Percentiles rank a stretch among this genome's conserved stretches.
phyloP scores from a whole-genome alignment of 2,113 vertebrate genomes.

The Rhombomys opimus region DNA sequence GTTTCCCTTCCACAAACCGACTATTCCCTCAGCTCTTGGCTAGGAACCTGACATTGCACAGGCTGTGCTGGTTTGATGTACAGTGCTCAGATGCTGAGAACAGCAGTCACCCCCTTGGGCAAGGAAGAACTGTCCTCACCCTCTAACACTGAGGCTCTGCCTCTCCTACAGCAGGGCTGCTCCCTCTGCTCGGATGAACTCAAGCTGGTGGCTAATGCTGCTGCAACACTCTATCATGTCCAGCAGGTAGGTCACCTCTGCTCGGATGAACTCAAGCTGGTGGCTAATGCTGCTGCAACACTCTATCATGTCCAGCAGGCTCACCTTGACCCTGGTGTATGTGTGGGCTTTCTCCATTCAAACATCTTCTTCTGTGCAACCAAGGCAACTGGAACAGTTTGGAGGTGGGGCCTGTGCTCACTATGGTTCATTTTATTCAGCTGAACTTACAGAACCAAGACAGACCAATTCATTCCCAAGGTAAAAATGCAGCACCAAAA shows the following conservation, averaged over 20 bases:
- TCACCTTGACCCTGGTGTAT: not conserved
- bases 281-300: not conserved
- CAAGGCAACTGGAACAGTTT: constrained; percentile 9
- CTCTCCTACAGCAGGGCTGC: not conserved
- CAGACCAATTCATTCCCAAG: constrained; percentile 28
- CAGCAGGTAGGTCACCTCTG: not conserved
- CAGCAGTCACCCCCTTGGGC: not conserved
- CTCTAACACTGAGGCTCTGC: not conserved
- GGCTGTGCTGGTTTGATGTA: not conserved
- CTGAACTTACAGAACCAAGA: not conserved
- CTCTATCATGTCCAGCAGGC: not conserved
- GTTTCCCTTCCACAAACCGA: not conserved
- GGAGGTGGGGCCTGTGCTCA: not conserved
- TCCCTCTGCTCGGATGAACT: not conserved
- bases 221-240: no score
- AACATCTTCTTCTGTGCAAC: not conserved
- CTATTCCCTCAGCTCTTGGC: not conserved
- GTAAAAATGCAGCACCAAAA: not conserved
- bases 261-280: not conserved
- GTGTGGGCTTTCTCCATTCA: not conserved
- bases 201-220: not conserved
- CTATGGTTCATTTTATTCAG: not conserved
- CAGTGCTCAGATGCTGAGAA: not conserved
- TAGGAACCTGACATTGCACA: not conserved
- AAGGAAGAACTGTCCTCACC: not conserved